These are phyloP conservation scores for Hylyphantes graminicola DNA, from an alignment of 1,140 invertebrate species.

Conservation along the genomic window DNA sequence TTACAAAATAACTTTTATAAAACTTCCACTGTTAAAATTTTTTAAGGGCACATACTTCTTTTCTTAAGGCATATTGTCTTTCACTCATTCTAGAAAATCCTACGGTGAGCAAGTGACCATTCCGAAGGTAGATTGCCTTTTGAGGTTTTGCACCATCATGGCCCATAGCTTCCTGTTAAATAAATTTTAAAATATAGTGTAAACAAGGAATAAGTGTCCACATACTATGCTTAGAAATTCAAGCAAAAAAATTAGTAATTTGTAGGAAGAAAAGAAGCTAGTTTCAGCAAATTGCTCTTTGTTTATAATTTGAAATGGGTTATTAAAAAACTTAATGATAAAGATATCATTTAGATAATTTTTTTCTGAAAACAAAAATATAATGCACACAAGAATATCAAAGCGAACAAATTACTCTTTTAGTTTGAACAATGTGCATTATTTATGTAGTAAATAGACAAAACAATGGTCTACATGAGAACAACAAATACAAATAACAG, in stretches of 20 bases:
- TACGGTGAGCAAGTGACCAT: conserved; percentile 93
- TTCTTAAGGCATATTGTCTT: conserved; percentile 92
- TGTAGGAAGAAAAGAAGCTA: too few relatives aligned
- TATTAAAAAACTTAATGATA: too few relatives aligned
- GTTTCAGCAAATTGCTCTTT: too few relatives aligned
- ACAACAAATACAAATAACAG: background rate
- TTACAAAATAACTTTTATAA: background rate
- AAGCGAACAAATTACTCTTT: too few relatives aligned
- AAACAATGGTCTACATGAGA: background rate
- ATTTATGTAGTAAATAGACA: background rate
- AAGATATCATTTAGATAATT: too few relatives aligned
- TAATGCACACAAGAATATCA: too few relatives aligned
- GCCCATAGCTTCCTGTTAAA: conserved; percentile 80
- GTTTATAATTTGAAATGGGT: too few relatives aligned
- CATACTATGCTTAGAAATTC: too few relatives aligned
- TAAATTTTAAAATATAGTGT: too few relatives aligned
- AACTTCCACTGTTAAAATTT: background rate
- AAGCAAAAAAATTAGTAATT: too few relatives aligned
- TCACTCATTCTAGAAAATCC: conserved; percentile 98
- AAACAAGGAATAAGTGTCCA: too few relatives aligned
- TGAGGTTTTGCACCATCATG: conserved; percentile 97
- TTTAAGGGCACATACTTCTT: conserved; percentile 66
- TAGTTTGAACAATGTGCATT: background rate
- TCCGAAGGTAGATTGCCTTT: conserved; percentile 86
- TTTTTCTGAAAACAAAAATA: too few relatives aligned